Percentiles rank a stretch among this genome's conserved stretches.
phyloP scores from a whole-genome alignment of 2,888 invertebrate species.

The Patella caerulea region DNA sequence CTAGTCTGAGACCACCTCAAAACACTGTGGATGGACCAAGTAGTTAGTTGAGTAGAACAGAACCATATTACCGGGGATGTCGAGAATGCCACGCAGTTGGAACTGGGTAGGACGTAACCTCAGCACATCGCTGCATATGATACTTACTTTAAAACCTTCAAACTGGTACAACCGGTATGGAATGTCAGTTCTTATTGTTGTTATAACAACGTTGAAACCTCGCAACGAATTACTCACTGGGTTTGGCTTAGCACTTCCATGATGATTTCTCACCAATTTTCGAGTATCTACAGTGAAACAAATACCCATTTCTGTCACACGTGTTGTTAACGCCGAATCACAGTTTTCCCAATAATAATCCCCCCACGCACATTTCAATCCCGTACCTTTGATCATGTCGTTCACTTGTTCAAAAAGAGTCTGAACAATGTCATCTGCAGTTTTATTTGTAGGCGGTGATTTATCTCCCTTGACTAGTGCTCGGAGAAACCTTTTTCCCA shows the following conservation, averaged over 20 bases:
- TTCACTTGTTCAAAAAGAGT: constrained; percentile 19
- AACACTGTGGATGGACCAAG: too few species aligned
- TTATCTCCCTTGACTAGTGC: constrained; percentile 18
- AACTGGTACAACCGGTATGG: constrained; percentile 32
- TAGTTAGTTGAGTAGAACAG: too few species aligned
- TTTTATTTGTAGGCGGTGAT: constrained; percentile 16
- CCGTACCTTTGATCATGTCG: constrained; percentile 14
- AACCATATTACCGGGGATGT: too few species aligned
- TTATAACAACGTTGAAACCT: constrained; percentile 32
- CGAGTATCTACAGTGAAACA: constrained; percentile 37
- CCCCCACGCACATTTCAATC: constrained; percentile 37
- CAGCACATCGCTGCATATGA: too few species aligned
- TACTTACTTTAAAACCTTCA: constrained; percentile 38
- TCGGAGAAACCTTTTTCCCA: constrained; percentile 23
- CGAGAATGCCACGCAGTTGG: too few species aligned
- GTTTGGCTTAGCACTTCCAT: constrained; percentile 11
- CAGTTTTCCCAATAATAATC: constrained; percentile 40
- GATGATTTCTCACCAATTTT: constrained; percentile 20
- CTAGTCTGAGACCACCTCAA: too few species aligned
- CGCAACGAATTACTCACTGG: constrained; percentile 37
- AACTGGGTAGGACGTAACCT: too few species aligned
- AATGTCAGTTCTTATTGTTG: constrained; percentile 28
- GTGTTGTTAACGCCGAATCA: constrained; percentile 16
- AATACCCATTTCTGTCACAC: constrained; percentile 39
- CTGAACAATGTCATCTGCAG: constrained; percentile 23